Evolutionary conservation across 2,888 invertebrate species (phyloP), one percentile per base, ranked within the genome.

Genomic region (Stenichneumon culpator): DNA sequence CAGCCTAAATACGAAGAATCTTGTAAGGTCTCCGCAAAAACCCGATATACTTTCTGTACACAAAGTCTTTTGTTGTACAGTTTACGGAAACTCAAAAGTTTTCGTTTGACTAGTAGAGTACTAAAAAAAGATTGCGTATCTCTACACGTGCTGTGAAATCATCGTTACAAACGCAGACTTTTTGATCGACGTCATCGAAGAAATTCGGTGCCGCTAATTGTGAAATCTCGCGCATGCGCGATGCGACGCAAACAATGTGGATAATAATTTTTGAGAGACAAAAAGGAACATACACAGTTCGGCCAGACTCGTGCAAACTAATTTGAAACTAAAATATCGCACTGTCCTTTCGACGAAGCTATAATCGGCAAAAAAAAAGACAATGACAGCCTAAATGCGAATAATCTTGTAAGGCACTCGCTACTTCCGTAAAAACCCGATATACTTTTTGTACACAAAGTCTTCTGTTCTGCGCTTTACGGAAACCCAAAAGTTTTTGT

Each of bases 341-440:
- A 54, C 22, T 54, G 19, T 54, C 9, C 22, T 19, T 54, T 11
- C 9, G 19, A 54, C 22, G 11, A 7, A 54, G n/a, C 6, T n/a
- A 1, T 7, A 2, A 19, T 22, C 22, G 22, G 2, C 39, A 39
- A 28, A 70, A 52, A 5, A n/a, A 39, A 39, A 9, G 9, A 39
- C 39, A 39, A 9, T 52, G 16, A 52, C n/a, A 16, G 50, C n/a
- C 16, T 32, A 4, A 68, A 36, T 44, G 63, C 36, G 36, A n/a
- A 54, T 6, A 68, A 68, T 22, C 6, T n/a, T 63, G 22, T 57
- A 50, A 16, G 28, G 63, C 50, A 50, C 89, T 92, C 87, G 39
- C 9, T 9, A 54, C 54, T 22, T 54, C 54, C 22, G 19, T 22
- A 11, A 19, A 9, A 19, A 22, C 39, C 16, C 16, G 4, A 44